Percentiles rank a stretch among this genome's conserved stretches.
phyloP scores from a whole-genome alignment of 2,888 invertebrate species.

The Epinotia bilunana region DNA sequence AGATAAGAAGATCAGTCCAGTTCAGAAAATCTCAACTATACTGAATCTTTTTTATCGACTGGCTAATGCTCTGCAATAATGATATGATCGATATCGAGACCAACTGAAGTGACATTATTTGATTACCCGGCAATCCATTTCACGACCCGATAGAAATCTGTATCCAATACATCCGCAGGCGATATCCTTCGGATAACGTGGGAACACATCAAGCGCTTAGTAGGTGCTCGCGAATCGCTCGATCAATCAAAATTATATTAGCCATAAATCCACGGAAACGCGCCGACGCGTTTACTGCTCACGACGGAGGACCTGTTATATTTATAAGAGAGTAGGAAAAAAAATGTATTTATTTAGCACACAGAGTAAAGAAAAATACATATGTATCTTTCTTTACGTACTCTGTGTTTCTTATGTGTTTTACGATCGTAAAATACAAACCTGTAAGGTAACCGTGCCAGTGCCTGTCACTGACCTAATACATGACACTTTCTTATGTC shows the following conservation, averaged over 20 bases:
- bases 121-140: slow-evolving; percentile 5
- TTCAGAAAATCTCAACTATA: too few relatives aligned
- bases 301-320: background rate
- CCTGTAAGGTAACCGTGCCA: too few relatives aligned
- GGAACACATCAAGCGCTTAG: slow-evolving; percentile 35
- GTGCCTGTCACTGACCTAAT: too few relatives aligned
- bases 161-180: background rate
- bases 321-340: background rate
- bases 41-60: too few relatives aligned
- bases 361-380: too few relatives aligned
- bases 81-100: background rate
- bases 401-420: too few relatives aligned
- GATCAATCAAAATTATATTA: slow-evolving; percentile 84
- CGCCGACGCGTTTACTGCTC: slow-evolving; percentile 48
- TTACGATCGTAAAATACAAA: too few relatives aligned
- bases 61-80: background rate
- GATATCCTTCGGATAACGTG: slow-evolving; percentile 36
- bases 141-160: slow-evolving; percentile 13
- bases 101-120: background rate
- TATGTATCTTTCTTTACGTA: too few relatives aligned
- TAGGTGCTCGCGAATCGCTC: slow-evolving; percentile 55
- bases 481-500: too few relatives aligned
- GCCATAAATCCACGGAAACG: slow-evolving; percentile 79
- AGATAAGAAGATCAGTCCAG: too few relatives aligned
- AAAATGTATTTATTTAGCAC: too few relatives aligned